phyloP scores from a whole-genome alignment of 2,888 invertebrate genomes.

The Ctena decussata region DNA sequence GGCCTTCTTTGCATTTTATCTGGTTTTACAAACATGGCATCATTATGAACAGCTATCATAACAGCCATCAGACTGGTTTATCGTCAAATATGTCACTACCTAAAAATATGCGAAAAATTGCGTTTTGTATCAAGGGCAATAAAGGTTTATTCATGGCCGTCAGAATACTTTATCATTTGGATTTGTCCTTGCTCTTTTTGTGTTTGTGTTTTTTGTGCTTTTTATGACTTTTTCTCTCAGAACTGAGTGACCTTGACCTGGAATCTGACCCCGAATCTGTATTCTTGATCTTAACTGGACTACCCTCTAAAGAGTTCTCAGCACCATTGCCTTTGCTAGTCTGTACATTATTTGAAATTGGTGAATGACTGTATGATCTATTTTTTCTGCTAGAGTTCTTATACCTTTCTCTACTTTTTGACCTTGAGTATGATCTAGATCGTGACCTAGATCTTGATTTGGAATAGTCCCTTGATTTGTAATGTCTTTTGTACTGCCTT shows the following conservation, averaged over 20 bases:
- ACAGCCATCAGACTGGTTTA: too few species aligned
- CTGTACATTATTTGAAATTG: background rate
- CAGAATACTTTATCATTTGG: too few species aligned
- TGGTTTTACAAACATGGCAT: too few species aligned
- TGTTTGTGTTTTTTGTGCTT: constrained; percentile 22
- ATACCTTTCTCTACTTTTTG: constrained; percentile 35
- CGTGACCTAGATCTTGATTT: constrained; percentile 31
- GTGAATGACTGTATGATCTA: background rate
- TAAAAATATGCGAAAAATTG: too few species aligned
- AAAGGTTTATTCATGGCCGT: too few species aligned
- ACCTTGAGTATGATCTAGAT: constrained; percentile 34
- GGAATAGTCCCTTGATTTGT: background rate
- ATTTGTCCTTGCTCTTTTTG: background rate
- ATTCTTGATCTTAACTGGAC: background rate
- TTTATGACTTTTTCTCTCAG: background rate
- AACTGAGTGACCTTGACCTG: constrained; percentile 18
- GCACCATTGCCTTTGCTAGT: constrained; percentile 9
- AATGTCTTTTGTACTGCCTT: background rate
- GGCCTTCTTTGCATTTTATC: too few species aligned
- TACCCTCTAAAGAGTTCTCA: background rate
- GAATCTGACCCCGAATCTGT: constrained; percentile 2
- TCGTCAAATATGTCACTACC: too few species aligned
- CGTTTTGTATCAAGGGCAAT: too few species aligned
- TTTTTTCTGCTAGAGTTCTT: constrained; percentile 9
- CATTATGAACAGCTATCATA: too few species aligned